phyloP scores from a whole-genome alignment of 1,140 invertebrate species.

The Zophobas morio region DNA sequence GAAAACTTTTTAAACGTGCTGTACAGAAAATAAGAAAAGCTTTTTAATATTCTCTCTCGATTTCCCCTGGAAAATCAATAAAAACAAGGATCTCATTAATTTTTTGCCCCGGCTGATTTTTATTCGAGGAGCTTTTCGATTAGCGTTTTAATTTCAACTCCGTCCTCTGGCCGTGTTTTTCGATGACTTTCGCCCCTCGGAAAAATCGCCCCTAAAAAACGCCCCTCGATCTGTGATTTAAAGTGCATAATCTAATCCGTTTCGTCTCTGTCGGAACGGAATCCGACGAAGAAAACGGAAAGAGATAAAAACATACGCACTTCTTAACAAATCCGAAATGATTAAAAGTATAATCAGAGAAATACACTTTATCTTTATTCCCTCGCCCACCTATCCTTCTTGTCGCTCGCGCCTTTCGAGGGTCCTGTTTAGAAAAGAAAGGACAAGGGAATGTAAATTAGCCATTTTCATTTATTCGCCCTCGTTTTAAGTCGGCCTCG shows the following conservation, averaged over 20 bases:
- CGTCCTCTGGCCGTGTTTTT: slow-evolving; percentile 43
- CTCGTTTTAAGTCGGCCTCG: slow-evolving; percentile 54
- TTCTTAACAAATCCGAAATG: slow-evolving; percentile 55
- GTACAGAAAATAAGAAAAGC: slow-evolving; percentile 57
- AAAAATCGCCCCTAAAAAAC: slow-evolving; percentile 45
- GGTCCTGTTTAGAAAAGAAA: slow-evolving; percentile 41
- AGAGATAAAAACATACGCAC: slow-evolving; percentile 52
- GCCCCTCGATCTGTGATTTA: slow-evolving; percentile 59
- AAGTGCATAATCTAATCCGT: slow-evolving; percentile 59
- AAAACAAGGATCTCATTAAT: slow-evolving; percentile 63
- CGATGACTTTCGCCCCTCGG: slow-evolving; percentile 44
- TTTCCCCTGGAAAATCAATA: slow-evolving; percentile 60
- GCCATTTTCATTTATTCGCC: slow-evolving; percentile 64
- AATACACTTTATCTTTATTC: slow-evolving; percentile 54
- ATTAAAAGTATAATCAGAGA: slow-evolving; percentile 61
- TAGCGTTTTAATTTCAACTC: slow-evolving; percentile 52
- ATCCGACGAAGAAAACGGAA: slow-evolving; percentile 17
- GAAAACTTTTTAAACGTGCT: slow-evolving; percentile 46
- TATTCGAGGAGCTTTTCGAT: slow-evolving; percentile 49
- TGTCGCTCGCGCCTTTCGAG: slow-evolving; percentile 3
- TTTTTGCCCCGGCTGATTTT: slow-evolving; percentile 57
- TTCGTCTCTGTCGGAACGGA: slow-evolving; percentile 35
- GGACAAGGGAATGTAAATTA: slow-evolving; percentile 63
- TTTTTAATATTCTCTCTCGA: slow-evolving; percentile 62
- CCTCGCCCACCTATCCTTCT: slow-evolving; percentile 9